Conservation (phyloP, 2,113 vertebrate genomes). For the Progne subis region DNA sequence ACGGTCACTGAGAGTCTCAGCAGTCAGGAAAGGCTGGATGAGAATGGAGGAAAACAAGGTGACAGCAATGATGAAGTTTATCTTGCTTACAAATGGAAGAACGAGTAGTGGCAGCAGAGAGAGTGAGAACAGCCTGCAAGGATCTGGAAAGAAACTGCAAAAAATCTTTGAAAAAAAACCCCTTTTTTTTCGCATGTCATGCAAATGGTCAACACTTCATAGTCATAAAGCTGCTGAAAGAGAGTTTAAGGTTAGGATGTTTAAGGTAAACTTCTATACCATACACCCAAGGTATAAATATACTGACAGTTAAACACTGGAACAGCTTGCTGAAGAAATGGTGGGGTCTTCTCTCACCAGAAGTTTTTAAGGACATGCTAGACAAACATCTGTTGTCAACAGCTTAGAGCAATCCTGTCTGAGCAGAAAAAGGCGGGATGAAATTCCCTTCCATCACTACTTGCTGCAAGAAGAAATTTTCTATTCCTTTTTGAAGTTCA, state of each 20-base stretch:
- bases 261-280: neutral
- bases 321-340: conserved; percentile 12
- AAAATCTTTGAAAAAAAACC: neutral
- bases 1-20: neutral
- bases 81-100: neutral
- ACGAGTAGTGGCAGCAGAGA: neutral
- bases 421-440: neutral
- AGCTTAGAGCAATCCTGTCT: conserved; percentile 53
- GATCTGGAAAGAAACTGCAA: neutral
- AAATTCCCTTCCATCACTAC: neutral
- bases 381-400: conserved; percentile 48
- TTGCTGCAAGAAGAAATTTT: neutral
- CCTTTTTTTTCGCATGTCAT: too few species aligned
- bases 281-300: neutral
- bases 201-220: neutral
- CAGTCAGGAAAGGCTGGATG: neutral
- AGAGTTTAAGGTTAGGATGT: neutral
- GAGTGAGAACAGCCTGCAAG: neutral
- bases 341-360: conserved; percentile 4
- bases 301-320: neutral
- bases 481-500: neutral
- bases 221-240: neutral
- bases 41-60: neutral
- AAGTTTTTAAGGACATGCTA: conserved; percentile 24
- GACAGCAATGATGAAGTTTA: neutral